Evolutionary conservation across 2,113 vertebrate species (phyloP).

Genomic region (Aplodontia rufa): DNA sequence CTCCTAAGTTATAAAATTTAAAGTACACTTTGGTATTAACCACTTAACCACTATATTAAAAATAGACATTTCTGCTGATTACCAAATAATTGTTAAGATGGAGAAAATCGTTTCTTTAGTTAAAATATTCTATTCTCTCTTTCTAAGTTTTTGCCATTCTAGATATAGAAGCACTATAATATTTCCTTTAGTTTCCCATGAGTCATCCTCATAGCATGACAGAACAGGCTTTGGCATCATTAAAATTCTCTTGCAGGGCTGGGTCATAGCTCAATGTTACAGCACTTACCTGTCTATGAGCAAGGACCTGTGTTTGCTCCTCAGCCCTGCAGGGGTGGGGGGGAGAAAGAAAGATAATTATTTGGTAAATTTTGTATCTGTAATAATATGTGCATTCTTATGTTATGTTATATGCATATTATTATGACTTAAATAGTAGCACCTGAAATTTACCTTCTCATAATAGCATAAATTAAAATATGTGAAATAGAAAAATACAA

Average conservation of each 20-base stretch:
- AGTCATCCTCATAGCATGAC: not conserved
- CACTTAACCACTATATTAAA: not conserved
- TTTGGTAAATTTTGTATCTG: not conserved
- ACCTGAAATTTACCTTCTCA: not conserved
- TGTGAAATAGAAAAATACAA: not conserved
- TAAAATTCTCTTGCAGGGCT: not conserved
- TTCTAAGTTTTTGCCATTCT: conserved; percentile 33
- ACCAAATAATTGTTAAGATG: not conserved
- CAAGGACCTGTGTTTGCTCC: not conserved
- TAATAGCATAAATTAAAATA: conserved; percentile 18
- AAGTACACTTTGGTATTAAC: not conserved
- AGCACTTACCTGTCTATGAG: not conserved
- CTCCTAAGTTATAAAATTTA: not conserved
- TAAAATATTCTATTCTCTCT: conserved; percentile 23
- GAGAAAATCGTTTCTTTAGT: not conserved
- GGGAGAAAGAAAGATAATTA: not conserved
- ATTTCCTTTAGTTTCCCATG: not conserved
- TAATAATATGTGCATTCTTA: not conserved
- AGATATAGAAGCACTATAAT: not conserved
- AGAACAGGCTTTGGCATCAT: not conserved
- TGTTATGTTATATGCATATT: not conserved
- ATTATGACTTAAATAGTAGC: not conserved
- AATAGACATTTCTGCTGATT: not conserved
- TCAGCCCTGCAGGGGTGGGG: not conserved
- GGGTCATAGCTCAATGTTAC: not conserved